Evolutionary conservation across 1,140 invertebrate species (phyloP).

Genomic region (Mamestra configurata): DNA sequence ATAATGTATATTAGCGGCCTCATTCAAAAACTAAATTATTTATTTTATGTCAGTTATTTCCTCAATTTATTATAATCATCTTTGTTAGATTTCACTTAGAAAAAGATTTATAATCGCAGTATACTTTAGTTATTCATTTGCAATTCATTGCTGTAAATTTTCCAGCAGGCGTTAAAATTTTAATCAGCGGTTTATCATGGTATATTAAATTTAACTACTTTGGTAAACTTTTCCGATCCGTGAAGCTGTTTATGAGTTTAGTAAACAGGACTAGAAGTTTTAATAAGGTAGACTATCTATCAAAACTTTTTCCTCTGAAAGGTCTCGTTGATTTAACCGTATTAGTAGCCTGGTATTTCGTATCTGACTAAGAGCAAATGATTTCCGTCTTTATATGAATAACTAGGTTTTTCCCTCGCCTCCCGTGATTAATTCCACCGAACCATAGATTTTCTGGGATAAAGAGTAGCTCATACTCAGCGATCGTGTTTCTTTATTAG

Average conservation of each 20-base stretch:
- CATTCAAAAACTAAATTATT: too few species aligned
- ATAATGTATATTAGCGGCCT: too few species aligned
- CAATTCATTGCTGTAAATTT: slow-evolving; percentile 34
- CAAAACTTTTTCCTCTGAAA: neutral
- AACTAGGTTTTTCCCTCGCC: too few species aligned
- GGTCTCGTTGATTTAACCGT: neutral
- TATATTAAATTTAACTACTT: slow-evolving; percentile 45
- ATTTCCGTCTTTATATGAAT: too few species aligned
- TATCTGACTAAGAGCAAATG: too few species aligned
- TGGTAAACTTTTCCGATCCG: slow-evolving; percentile 32
- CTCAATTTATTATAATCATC: too few species aligned
- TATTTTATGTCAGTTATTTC: too few species aligned
- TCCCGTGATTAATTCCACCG: too few species aligned
- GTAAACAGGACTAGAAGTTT: slow-evolving; percentile 43
- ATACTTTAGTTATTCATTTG: neutral
- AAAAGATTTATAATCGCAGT: neutral
- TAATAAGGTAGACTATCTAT: slow-evolving; percentile 8
- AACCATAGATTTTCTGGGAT: too few species aligned
- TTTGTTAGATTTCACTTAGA: neutral
- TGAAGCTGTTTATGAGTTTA: slow-evolving; percentile 31
- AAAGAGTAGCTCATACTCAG: too few species aligned
- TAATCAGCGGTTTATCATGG: slow-evolving; percentile 47
- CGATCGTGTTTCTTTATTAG: too few species aligned
- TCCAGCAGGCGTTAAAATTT: slow-evolving; percentile 47
- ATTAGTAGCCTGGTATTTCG: too few species aligned